A percentile compares a stretch with the other conserved stretches of the same genome.
Conservation (phyloP, 2,113 vertebrate species). For the Motacilla tschutschensis region DNA sequence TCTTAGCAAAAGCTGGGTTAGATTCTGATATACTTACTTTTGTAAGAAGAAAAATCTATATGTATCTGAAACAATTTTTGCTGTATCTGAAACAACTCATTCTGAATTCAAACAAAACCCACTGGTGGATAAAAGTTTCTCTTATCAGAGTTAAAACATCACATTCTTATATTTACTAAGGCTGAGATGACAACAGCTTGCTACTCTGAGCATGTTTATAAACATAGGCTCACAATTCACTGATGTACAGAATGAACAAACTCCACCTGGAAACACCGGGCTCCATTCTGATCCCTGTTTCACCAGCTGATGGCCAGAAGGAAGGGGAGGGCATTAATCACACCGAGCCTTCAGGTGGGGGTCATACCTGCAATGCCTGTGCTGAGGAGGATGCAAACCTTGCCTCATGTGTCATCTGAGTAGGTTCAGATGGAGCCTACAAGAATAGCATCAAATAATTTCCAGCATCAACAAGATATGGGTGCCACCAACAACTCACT, state of each 20-base stretch:
- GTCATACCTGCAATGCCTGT: neutral
- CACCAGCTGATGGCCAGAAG: neutral
- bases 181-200: neutral
- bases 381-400: neutral
- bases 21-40: neutral
- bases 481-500: neutral
- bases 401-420: neutral
- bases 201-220: neutral
- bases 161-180: neutral
- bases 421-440: neutral
- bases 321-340: neutral
- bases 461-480: fast-evolving
- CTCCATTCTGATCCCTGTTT: neutral
- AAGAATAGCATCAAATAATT: neutral
- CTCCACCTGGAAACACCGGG: neutral
- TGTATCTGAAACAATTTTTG: neutral
- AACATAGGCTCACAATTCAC: neutral
- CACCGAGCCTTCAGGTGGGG: neutral
- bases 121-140: neutral
- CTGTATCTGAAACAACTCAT: neutral
- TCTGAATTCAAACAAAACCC: neutral
- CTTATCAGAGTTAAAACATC: neutral
- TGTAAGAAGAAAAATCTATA: neutral
- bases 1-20: neutral
- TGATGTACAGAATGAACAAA: neutral